These are phyloP conservation scores for Xestia rhomboidea DNA, from an alignment of 2,888 invertebrate species.

Conservation along the genomic window DNA sequence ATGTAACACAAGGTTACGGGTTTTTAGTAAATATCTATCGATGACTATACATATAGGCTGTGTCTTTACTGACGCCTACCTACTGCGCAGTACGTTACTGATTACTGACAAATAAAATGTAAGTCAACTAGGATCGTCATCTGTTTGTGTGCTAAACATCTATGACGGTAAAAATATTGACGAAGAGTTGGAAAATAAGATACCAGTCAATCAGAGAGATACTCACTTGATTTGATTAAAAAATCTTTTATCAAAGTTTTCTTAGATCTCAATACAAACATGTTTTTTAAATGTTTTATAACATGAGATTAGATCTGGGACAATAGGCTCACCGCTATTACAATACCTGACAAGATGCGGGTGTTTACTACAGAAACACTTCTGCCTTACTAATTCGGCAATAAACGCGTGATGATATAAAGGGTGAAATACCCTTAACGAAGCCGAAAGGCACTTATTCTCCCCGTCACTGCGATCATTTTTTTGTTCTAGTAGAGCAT, in stretches of 20 bases:
- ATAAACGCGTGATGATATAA: background rate
- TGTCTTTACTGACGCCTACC: background rate
- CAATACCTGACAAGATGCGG: background rate
- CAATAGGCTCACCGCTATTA: background rate
- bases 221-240: background rate
- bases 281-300: background rate
- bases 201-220: background rate
- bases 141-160: conserved; percentile 6
- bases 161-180: conserved; percentile 1
- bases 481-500: too few species aligned
- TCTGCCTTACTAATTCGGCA: background rate
- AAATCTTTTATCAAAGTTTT: background rate
- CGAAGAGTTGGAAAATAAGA: background rate
- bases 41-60: background rate
- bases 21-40: conserved; percentile 16
- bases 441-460: too few species aligned
- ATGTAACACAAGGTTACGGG: conserved; percentile 8
- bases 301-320: background rate
- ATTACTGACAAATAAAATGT: background rate
- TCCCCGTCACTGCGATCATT: too few species aligned
- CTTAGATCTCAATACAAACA: background rate
- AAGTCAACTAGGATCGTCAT: conserved; percentile 7
- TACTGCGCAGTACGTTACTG: conserved; percentile 22
- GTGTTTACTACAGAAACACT: background rate
- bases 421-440: too few species aligned